Evolutionary conservation across 2,113 vertebrate species (phyloP).

Genomic region (Herpetotheres cachinnans): DNA sequence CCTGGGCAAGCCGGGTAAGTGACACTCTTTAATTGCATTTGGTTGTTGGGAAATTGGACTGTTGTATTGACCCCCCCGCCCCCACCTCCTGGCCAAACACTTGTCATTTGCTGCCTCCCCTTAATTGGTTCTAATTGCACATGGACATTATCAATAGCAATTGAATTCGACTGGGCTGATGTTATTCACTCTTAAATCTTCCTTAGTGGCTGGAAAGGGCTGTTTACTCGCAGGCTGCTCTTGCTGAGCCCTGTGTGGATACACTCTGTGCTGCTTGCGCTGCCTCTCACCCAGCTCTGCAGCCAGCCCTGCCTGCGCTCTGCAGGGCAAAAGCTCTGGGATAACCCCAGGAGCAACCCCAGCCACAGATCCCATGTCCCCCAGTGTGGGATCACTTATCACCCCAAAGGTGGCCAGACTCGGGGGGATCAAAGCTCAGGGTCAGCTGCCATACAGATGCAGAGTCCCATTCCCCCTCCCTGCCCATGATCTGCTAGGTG

Average conservation of each 20-base stretch:
- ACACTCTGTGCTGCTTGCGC: background rate
- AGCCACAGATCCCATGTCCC: background rate
- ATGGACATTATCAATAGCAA: conserved; percentile 82
- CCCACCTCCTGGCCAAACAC: conserved; percentile 68
- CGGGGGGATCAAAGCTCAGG: background rate
- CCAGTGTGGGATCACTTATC: background rate
- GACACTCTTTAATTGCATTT: conserved; percentile 85
- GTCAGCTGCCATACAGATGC: background rate
- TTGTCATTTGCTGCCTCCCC: conserved; percentile 72
- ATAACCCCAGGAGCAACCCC: background rate
- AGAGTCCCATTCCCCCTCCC: accelerated
- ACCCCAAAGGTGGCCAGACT: background rate
- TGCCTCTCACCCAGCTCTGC: background rate
- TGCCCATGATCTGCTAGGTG: background rate
- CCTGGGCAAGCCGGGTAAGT: background rate
- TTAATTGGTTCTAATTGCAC: conserved; percentile 85
- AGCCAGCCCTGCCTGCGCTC: background rate
- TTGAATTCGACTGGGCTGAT: conserved; percentile 59
- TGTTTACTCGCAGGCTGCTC: background rate
- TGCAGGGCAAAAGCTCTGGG: accelerated
- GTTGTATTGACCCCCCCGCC: conserved; percentile 70
- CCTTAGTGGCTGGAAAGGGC: background rate
- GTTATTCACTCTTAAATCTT: background rate
- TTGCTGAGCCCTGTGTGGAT: background rate
- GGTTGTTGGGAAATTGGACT: conserved; percentile 86